These are phyloP conservation scores for Cheilosia soror DNA, from an alignment of 2,888 invertebrate genomes.

Conservation along the genomic window DNA sequence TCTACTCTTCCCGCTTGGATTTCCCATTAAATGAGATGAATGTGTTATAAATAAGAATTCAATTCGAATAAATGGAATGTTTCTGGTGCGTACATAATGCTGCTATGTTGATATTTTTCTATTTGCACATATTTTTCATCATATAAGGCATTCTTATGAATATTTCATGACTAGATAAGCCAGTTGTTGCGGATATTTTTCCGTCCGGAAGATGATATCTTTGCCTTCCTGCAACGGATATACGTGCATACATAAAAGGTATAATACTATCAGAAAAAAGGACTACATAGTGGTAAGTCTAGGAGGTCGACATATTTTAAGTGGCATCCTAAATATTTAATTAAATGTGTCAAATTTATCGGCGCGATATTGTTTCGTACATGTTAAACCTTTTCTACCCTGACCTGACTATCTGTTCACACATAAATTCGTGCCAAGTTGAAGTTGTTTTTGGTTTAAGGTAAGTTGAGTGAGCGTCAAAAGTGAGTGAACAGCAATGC, in stretches of 20 bases:
- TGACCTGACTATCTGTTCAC: no score
- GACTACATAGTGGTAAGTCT: background rate
- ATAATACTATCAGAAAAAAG: background rate
- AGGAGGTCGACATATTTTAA: background rate
- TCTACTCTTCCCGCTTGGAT: background rate
- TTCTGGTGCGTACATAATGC: no score
- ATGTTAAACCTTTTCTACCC: no score
- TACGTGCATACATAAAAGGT: background rate
- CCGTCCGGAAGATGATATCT: background rate
- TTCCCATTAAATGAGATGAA: background rate
- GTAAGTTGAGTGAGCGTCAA: no score
- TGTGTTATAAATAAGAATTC: background rate
- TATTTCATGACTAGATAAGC: conserved; percentile 18
- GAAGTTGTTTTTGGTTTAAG: no score
- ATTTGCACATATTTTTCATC: background rate
- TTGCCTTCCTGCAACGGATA: conserved; percentile 11
- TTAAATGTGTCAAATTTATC: background rate
- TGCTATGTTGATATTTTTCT: background rate
- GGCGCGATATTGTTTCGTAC: no score
- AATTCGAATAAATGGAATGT: background rate
- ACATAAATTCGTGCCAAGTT: no score
- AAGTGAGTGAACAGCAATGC: no score
- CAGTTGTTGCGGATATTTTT: conserved; percentile 2
- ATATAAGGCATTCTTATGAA: conserved; percentile 7
- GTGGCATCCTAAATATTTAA: background rate